Conservation (phyloP, 2,888 invertebrate species). For the Dermolepida albohirtum region DNA sequence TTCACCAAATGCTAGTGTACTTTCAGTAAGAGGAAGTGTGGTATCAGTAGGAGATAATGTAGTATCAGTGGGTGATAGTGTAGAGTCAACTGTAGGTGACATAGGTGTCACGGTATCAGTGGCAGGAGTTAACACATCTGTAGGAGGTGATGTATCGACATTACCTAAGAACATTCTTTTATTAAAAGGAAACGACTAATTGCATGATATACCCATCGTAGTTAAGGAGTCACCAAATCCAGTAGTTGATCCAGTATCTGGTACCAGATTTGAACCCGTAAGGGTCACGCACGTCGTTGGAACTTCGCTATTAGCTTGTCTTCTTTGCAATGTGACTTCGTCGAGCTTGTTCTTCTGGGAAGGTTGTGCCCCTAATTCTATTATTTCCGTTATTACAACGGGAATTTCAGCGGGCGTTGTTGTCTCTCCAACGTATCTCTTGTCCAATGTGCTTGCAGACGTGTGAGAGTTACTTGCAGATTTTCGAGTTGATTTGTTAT, state of each 20-base stretch:
- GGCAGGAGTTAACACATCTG: neutral
- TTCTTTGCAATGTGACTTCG: neutral
- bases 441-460: neutral
- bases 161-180: no score
- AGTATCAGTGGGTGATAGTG: neutral
- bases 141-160: neutral
- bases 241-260: neutral
- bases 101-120: neutral
- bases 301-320: conserved; percentile 6
- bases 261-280: neutral
- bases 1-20: neutral
- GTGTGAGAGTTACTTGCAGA: neutral
- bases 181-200: no score
- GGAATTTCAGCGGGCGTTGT: conserved; percentile 1
- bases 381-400: conserved; percentile 11
- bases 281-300: conserved; percentile 22
- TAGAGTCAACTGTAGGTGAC: neutral
- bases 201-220: no score
- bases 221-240: neutral
- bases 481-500: neutral
- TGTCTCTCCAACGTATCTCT: neutral
- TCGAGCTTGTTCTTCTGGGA: neutral
- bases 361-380: neutral
- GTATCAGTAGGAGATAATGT: neutral
- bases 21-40: neutral